Evolutionary conservation across 2,888 invertebrate species (phyloP).

Genomic region (Tiphia femorata): DNA sequence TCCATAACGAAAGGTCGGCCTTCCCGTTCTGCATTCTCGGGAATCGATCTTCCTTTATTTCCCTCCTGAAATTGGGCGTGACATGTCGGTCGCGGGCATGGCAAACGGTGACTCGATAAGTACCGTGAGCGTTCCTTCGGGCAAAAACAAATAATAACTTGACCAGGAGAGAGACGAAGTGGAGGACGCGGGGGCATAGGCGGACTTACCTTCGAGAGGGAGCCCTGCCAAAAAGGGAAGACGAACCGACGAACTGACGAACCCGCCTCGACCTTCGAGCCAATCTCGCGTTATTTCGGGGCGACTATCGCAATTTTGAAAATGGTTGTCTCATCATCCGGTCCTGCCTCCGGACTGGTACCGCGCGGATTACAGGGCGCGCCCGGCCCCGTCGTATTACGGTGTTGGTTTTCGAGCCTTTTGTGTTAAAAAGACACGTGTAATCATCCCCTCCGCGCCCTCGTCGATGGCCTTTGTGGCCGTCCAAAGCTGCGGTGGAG

Average conservation of each 20-base stretch:
- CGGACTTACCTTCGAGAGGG: too few relatives aligned
- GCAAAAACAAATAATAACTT: slow-evolving; percentile 67
- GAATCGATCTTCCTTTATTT: slow-evolving; percentile 24
- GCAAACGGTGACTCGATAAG: slow-evolving; percentile 58
- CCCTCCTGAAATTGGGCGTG: slow-evolving; percentile 43
- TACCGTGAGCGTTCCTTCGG: slow-evolving; percentile 53
- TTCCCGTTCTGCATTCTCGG: not conserved
- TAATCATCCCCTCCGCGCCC: slow-evolving; percentile 60
- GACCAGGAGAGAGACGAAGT: slow-evolving; percentile 37
- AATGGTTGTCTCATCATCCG: slow-evolving; percentile 66
- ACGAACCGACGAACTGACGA: slow-evolving; percentile 16
- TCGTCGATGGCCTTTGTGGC: too few relatives aligned
- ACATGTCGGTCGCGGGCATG: slow-evolving; percentile 42
- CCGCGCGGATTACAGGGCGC: slow-evolving; percentile 66
- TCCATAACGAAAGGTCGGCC: not conserved
- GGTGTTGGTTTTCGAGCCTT: slow-evolving; percentile 70
- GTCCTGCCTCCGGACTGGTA: slow-evolving; percentile 32
- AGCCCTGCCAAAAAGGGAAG: not conserved
- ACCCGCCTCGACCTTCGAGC: slow-evolving; percentile 26
- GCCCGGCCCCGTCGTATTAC: slow-evolving; percentile 64
- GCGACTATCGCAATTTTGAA: slow-evolving; percentile 63
- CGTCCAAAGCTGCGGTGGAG: too few relatives aligned
- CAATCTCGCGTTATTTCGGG: slow-evolving; percentile 56
- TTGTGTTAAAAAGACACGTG: slow-evolving; percentile 69
- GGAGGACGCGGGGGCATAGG: not conserved